phyloP scores from a whole-genome alignment of 2,888 invertebrate species.

The Quadriops clusia region DNA sequence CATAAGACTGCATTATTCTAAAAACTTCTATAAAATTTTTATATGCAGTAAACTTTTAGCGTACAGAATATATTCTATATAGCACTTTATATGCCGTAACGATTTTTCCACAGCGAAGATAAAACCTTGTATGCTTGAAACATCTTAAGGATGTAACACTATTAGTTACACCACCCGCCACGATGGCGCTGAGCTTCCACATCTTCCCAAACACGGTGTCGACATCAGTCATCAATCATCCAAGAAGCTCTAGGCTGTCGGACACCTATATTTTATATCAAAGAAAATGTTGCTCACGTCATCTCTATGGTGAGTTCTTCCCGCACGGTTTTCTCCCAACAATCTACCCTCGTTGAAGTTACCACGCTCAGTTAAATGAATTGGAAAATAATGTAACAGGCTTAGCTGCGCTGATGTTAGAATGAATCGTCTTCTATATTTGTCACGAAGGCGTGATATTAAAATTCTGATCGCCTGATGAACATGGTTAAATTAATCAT shows the following conservation, averaged over 20 bases:
- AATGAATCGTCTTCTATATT: slow-evolving; percentile 23
- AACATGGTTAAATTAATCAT: slow-evolving; percentile 24
- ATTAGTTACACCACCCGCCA: slow-evolving; percentile 34
- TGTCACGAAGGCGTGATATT: slow-evolving; percentile 27
- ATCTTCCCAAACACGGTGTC: slow-evolving; percentile 35
- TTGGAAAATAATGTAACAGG: slow-evolving; percentile 14
- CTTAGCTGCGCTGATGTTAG: slow-evolving; percentile 16
- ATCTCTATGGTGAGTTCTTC: background rate
- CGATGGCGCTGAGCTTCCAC: slow-evolving; percentile 30
- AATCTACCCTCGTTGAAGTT: no score
- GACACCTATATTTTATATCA: slow-evolving; percentile 23
- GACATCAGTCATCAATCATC: slow-evolving; percentile 37
- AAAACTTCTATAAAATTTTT: no score
- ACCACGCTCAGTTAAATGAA: slow-evolving; percentile 1
- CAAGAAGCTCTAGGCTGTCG: slow-evolving; percentile 27
- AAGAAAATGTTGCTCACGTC: slow-evolving; percentile 13
- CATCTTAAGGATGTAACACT: slow-evolving; percentile 26
- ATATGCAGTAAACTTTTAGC: no score
- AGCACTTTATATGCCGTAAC: no score
- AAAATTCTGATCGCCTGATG: slow-evolving; percentile 25
- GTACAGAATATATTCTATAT: no score
- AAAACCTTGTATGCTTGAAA: slow-evolving; percentile 11
- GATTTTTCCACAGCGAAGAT: no score
- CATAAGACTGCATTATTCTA: no score
- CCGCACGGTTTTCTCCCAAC: background rate